Evolutionary conservation across 37 sponge, comb jelly and placozoan genomes (phyloP).

Genomic region (Eunapius fragilis): DNA sequence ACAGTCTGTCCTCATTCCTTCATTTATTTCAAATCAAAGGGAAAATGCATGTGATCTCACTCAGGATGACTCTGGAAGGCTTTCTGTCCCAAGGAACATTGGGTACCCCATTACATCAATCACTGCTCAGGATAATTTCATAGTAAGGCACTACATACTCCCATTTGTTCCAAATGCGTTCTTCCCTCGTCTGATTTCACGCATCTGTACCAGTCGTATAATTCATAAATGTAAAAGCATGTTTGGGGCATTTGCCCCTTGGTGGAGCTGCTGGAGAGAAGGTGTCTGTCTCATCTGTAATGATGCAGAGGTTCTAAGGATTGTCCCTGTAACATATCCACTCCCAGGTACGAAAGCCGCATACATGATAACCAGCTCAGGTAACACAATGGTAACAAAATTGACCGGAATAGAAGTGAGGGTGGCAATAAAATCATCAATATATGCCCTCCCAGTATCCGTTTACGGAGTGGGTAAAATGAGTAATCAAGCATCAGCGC

Average conservation of each 20-base stretch:
- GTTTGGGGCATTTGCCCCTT: conserved; percentile 11
- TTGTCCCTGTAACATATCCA: conserved; percentile 39
- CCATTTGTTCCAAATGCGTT: conserved; percentile 81
- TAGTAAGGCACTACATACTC: conserved; percentile 53
- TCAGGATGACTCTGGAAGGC: background rate
- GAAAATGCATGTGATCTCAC: conserved; percentile 26
- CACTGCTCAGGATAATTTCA: conserved; percentile 10
- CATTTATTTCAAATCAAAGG: conserved; percentile 67
- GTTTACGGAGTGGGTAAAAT: no score
- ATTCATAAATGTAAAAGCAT: background rate
- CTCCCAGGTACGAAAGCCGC: conserved; percentile 30
- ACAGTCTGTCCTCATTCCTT: conserved; percentile 74
- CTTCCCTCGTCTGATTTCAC: conserved; percentile 74
- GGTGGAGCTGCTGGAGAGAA: conserved; percentile 81
- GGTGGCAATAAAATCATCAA: conserved; percentile 44
- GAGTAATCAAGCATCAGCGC: conserved; percentile 8
- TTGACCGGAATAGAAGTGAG: conserved; percentile 53
- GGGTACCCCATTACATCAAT: background rate
- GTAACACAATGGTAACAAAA: background rate
- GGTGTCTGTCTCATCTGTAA: conserved; percentile 63
- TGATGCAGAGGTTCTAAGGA: conserved; percentile 63
- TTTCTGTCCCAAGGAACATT: background rate
- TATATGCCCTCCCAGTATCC: background rate
- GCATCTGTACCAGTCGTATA: conserved; percentile 59
- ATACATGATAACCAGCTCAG: conserved; percentile 19